Percentiles rank a stretch among this genome's conserved stretches.
These are phyloP conservation scores for Dendronephthya gigantea DNA, from an alignment of 64 coral and sea anemone species.

Conservation along the genomic window DNA sequence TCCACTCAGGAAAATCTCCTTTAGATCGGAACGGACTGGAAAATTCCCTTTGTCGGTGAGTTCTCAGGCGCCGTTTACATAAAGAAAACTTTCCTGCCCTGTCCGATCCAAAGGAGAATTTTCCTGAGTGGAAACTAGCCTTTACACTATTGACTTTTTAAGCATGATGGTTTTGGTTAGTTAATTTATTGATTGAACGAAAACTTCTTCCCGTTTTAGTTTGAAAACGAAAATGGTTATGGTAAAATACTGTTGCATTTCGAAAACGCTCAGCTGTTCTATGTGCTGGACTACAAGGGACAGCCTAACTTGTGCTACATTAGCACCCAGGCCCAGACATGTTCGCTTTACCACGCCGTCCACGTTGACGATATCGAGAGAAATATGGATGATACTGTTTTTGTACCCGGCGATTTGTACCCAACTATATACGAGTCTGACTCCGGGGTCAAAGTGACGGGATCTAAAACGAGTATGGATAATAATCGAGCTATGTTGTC, in stretches of 20 bases:
- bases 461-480: neutral
- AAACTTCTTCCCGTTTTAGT: neutral
- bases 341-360: neutral
- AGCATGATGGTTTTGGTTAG: no score
- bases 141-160: no score
- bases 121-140: no score
- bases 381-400: neutral
- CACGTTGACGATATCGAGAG: neutral
- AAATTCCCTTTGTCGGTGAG: no score
- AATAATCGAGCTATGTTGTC: conserved; percentile 65
- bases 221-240: neutral
- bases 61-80: no score
- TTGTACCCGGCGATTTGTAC: neutral
- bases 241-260: neutral
- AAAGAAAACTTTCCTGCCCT: no score
- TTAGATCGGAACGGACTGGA: no score
- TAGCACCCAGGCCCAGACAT: neutral
- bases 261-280: conserved; percentile 11
- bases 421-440: conserved; percentile 65
- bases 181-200: neutral
- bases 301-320: conserved; percentile 1
- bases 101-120: no score
- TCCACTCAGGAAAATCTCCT: no score
- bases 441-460: conserved; percentile 33
- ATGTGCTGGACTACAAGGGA: conserved; percentile 3